Percentiles rank a stretch among this genome's conserved stretches.
Conservation (phyloP, 2,888 invertebrate genomes). For the Stenodera caucasica region DNA sequence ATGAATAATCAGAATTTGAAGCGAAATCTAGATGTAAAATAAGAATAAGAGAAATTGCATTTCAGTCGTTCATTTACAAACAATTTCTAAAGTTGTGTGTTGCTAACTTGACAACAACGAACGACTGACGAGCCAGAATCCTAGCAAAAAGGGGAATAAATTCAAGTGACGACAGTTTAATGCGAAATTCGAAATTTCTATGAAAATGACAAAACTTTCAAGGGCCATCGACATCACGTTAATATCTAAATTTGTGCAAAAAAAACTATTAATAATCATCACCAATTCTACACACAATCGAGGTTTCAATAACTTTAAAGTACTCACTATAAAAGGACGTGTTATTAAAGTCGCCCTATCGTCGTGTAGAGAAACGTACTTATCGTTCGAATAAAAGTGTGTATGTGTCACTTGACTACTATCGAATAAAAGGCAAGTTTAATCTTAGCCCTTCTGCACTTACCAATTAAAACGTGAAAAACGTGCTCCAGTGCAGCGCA, state of each 20-base stretch:
- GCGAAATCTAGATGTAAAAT: not conserved
- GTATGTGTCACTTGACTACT: not conserved
- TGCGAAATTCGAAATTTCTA: not conserved
- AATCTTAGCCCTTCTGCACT: conserved; percentile 21
- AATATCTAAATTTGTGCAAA: not conserved
- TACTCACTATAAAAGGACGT: conserved; percentile 15
- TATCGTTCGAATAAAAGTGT: conserved; percentile 5
- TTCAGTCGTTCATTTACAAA: not conserved
- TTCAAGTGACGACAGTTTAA: conserved; percentile 1
- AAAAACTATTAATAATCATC: no score
- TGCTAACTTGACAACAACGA: not conserved
- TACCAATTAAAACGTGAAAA: conserved; percentile 43
- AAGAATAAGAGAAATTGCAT: not conserved
- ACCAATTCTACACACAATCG: no score
- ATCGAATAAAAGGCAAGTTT: not conserved
- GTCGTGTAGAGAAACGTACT: not conserved
- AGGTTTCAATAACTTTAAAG: not conserved
- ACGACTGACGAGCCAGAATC: not conserved
- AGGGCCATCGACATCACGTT: not conserved
- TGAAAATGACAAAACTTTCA: not conserved
- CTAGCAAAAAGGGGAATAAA: not conserved
- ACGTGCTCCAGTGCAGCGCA: conserved; percentile 50
- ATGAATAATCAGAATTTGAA: no score
- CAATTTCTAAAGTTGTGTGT: conserved; percentile 2
- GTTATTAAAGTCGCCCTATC: conserved; percentile 21